Evolutionary conservation across 2,888 invertebrate species (phyloP).

Genomic region (Dynastes tityus): DNA sequence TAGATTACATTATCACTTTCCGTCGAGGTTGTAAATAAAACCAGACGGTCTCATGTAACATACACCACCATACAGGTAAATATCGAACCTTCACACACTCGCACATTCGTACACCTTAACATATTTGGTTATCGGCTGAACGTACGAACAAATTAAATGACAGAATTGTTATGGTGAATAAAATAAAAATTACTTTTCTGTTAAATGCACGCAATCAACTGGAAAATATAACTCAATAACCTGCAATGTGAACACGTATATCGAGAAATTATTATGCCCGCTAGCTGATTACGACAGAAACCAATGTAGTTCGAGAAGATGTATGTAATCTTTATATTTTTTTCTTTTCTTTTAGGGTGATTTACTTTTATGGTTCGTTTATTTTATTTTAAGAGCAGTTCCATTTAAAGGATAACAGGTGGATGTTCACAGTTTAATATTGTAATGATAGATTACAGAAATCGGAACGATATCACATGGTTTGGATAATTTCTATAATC

Average conservation of each 20-base stretch:
- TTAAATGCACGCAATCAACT: slow-evolving; percentile 40
- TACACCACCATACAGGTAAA: slow-evolving; percentile 26
- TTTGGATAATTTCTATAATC: too few species aligned
- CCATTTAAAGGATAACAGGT: background rate
- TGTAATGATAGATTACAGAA: background rate
- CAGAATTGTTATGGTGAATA: slow-evolving; percentile 36
- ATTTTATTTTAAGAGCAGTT: background rate
- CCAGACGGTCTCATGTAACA: slow-evolving; percentile 41
- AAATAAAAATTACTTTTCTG: slow-evolving; percentile 33
- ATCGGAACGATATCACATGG: too few species aligned
- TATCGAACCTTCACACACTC: background rate
- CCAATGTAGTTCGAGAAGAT: slow-evolving; percentile 2
- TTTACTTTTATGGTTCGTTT: background rate
- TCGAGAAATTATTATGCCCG: slow-evolving; percentile 22
- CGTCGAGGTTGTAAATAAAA: slow-evolving; percentile 51
- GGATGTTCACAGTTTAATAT: background rate
- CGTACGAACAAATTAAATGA: slow-evolving; percentile 39
- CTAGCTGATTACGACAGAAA: slow-evolving; percentile 1
- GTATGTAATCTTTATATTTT: slow-evolving; percentile 2
- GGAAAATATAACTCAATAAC: slow-evolving; percentile 44
- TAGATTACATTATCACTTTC: slow-evolving; percentile 56
- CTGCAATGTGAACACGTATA: slow-evolving; percentile 29
- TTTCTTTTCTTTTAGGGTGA: background rate
- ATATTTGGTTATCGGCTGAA: slow-evolving; percentile 20
- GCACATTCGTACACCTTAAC: background rate